Evolutionary conservation across 1,140 invertebrate genomes (phyloP).

Genomic region (Aphis gossypii): DNA sequence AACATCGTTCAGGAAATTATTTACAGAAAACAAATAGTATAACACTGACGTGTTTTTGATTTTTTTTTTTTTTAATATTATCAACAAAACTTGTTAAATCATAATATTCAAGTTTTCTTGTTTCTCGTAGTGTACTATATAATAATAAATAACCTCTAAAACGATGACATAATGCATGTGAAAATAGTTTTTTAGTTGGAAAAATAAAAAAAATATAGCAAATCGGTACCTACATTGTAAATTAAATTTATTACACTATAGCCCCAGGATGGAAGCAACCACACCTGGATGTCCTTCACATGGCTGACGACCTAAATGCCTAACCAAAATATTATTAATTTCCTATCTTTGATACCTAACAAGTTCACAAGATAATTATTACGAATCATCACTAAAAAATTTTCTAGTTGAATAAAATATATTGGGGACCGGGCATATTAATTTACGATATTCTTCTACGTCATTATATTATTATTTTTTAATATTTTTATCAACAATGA

Average conservation of each 20-base stretch:
- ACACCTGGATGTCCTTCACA: constrained; percentile 60
- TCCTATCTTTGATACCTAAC: not conserved
- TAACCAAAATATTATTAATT: not conserved
- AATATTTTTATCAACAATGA: not conserved
- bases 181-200: not conserved
- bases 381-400: not conserved
- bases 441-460: not conserved
- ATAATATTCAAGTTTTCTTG: not conserved
- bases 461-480: not conserved
- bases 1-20: not conserved
- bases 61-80: not conserved
- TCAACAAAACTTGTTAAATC: not conserved
- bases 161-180: not conserved
- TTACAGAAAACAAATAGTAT: not conserved
- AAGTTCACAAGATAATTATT: not conserved
- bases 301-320: constrained; percentile 37
- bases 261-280: constrained; percentile 16
- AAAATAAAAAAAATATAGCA: not conserved
- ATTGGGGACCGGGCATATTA: not conserved
- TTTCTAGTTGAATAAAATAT: not conserved
- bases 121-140: not conserved
- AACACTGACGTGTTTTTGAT: not conserved
- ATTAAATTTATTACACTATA: not conserved
- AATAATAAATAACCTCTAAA: not conserved
- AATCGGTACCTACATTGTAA: constrained; percentile 12